Evolutionary conservation across 92 coral and sea anemone species (phyloP).

Genomic region (Paramuricea clavata): DNA sequence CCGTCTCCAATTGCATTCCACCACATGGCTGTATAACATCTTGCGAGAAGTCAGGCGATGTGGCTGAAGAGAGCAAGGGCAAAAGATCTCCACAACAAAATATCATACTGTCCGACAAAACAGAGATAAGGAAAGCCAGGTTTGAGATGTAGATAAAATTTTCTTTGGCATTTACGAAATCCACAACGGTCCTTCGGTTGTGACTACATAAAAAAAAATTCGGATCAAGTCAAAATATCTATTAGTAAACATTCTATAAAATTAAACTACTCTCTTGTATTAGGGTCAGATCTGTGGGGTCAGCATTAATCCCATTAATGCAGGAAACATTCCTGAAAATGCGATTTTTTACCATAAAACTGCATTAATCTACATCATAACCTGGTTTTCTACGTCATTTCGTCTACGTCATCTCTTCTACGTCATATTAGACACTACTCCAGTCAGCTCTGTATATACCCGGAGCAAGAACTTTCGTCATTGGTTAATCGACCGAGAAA

Average conservation of each 20-base stretch:
- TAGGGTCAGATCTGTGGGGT: too few species aligned
- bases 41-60: conserved; percentile 98
- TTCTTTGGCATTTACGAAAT: conserved; percentile 95
- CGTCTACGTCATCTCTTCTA: too few species aligned
- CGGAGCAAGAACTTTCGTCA: too few species aligned
- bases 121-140: conserved; percentile 96
- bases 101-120: conserved; percentile 94
- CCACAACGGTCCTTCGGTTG: conserved; percentile 96
- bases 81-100: conserved; percentile 98
- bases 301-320: too few species aligned
- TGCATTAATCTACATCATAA: too few species aligned
- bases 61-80: conserved; percentile 94
- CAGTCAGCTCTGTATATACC: too few species aligned
- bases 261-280: too few species aligned
- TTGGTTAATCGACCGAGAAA: too few species aligned
- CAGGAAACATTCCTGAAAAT: neutral
- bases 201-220: conserved; percentile 70
- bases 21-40: conserved; percentile 99
- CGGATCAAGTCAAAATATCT: neutral
- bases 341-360: neutral
- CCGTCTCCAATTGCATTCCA: conserved; percentile 97
- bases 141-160: conserved; percentile 93
- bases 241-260: neutral
- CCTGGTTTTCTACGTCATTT: too few species aligned
- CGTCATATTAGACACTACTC: too few species aligned